Base-by-base conservation (phyloP, 1,140 invertebrate genomes). In the Chionoecetes opilio region DNA sequence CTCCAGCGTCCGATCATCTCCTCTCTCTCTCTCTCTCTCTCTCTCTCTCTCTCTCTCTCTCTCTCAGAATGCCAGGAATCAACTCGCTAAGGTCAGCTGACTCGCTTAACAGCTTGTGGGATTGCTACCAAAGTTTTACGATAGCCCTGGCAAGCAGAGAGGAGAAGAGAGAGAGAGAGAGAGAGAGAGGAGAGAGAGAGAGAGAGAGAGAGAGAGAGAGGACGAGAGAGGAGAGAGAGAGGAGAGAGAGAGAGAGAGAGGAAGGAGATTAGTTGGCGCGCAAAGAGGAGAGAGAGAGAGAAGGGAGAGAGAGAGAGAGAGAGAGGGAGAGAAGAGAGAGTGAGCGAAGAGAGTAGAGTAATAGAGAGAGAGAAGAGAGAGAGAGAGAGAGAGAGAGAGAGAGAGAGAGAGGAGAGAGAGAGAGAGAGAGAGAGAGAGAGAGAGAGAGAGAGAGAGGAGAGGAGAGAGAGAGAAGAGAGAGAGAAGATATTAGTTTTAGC, bases 21-120 rank as follows among this genome's bases (percentile, higher is more conserved):
- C 63, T 75, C 63, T 75, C 63, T 75, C 63, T 75, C 63, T 75
- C 63, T 75, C 53, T 63, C 53, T 63, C 53, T 63, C 53, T 63
- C 53, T 63, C 53, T 63, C 53, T 63, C 53, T 63, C 53, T 63
- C 53, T 63, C 53, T 63, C 53, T 63, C 53, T 63, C 53, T 63
- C 53, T 63, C 53, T 63, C 5, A 37, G 46, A 53, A 53, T 9
- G 46, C 21, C 46, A 53, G 46, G n/a, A n/a, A n/a, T n/a, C n/a
- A n/a, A n/a, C n/a, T n/a, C n/a, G n/a, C n/a, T n/a, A n/a, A n/a
- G n/a, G n/a, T n/a, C n/a, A n/a, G n/a, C n/a, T n/a, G n/a, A n/a
- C n/a, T n/a, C 46, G 46, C 46, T 9, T 53, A 17, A 17, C n/a
- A n/a, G 46, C 11, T 53, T 53, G 46, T 53, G 46, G 0, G 11